A percentile compares a stretch with the other conserved stretches of the same genome.
Conservation (phyloP, 2,113 vertebrate species). For the Acrocephalus kingi region DNA sequence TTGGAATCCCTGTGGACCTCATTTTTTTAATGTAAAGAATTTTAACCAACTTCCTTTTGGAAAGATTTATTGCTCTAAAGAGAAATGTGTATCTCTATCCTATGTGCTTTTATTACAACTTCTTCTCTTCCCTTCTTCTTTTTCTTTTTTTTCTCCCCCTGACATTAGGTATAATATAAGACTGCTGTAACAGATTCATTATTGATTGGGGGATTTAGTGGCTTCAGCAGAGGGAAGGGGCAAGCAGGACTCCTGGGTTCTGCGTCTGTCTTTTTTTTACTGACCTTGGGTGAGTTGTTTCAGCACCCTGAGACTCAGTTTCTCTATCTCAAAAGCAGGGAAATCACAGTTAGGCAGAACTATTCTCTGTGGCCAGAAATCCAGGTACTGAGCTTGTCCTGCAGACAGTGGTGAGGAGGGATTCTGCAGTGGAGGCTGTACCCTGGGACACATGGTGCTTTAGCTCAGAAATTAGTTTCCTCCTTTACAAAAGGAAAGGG, state of each 20-base stretch:
- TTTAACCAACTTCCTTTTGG: constrained; percentile 76
- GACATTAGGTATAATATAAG: constrained; percentile 72
- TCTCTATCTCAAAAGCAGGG: background rate
- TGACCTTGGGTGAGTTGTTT: constrained; percentile 5
- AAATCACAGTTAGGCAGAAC: background rate
- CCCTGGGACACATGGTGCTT: background rate
- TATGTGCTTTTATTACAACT: constrained; percentile 77
- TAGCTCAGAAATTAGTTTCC: background rate
- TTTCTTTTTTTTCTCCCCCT: constrained; percentile 36
- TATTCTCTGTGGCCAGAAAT: background rate
- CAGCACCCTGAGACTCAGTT: background rate
- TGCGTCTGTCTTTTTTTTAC: constrained; percentile 7
- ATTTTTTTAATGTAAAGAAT: constrained; percentile 80
- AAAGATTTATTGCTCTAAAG: constrained; percentile 75
- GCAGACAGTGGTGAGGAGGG: background rate
- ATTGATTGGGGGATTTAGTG: constrained; percentile 73
- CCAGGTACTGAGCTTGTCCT: background rate
- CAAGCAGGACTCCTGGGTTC: background rate
- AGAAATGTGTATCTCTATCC: constrained; percentile 76
- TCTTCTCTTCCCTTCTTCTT: background rate
- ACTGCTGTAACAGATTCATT: constrained; percentile 63
- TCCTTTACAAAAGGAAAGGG: background rate
- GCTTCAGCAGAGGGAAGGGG: constrained; percentile 26
- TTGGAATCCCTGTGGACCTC: constrained; percentile 75
- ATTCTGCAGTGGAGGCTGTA: background rate